Base-by-base conservation (phyloP, 2,113 vertebrate genomes). In the Ammodytes dubius region DNA sequence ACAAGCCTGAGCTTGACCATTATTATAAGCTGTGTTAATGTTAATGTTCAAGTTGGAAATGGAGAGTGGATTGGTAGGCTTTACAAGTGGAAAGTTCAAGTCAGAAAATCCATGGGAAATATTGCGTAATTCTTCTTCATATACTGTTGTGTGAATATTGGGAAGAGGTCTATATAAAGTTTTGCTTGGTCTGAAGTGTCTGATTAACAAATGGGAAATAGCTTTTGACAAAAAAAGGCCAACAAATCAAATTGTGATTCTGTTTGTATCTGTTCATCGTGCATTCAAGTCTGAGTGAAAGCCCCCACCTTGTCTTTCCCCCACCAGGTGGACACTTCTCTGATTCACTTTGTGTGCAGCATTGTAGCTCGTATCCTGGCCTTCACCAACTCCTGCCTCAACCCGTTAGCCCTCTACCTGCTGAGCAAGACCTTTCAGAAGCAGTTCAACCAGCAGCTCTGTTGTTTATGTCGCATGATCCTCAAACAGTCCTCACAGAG, bases 361-460 rank as follows among this genome's bases (percentile, higher is more conserved):
- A 92, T 99, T 71, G 94, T 93, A 0, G 98, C 98, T 63, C 97
- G 97, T 1, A 95, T 99, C 85, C 91, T 99, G 92, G 97, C 97
- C 0, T 99, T 99, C 89, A 96, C 96, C 82, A 99, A 99, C 94
- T 99, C 98, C 54, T 99, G 97, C 10, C 95, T 99, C 65, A 99
- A 99, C 90, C 98, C 98, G 0, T 98, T 99, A 19, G 97, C 98
- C 40, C 97, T 99, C 60, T 99, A 99, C 86, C 92, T 99, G 88
- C 95, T 99, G 81, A 99, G 98, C 95, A 97, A 96, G 88, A 97
- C 94, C 80, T 99, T 99, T 89, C 95, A 96, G 94, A 99, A 98
- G 90, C 97, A 98, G 88, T 99, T 99, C 93, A 97, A 98, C 91
- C 95, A 95, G 70, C 97, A 99, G 74, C 95, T 99, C 60, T 96